Evolutionary conservation across 2,113 vertebrate species (phyloP).

Genomic region (Seriola dumerili): DNA sequence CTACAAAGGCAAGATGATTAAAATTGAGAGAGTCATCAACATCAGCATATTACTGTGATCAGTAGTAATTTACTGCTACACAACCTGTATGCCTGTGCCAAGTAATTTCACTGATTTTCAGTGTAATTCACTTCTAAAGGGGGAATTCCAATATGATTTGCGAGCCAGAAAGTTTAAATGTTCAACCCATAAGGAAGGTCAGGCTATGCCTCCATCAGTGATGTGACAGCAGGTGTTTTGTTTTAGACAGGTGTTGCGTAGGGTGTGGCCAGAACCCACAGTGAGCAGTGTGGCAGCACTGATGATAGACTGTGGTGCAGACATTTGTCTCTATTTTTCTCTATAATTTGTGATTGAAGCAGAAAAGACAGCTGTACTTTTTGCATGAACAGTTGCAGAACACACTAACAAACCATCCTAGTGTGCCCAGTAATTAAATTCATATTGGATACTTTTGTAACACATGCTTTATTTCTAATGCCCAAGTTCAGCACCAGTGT

Average conservation of each 20-base stretch:
- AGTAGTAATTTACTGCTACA: not conserved
- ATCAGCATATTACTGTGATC: not conserved
- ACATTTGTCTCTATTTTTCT: not conserved
- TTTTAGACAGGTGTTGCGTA: not conserved
- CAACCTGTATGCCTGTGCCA: too few relatives aligned
- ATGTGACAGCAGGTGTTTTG: not conserved
- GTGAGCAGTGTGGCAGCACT: not conserved
- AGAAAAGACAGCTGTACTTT: conserved; percentile 2
- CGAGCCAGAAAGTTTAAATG: not conserved
- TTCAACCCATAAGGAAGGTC: not conserved
- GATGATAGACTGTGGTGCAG: conserved; percentile 1
- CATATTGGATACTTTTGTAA: conserved; percentile 3
- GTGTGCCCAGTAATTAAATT: not conserved
- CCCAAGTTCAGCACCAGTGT: not conserved
- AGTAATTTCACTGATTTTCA: not conserved
- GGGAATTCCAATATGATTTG: not conserved
- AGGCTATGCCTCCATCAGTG: not conserved
- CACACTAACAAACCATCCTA: not conserved
- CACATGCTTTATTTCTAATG: not conserved
- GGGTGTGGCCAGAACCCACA: not conserved
- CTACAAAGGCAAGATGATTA: not conserved
- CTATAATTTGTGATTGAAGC: conserved; percentile 3
- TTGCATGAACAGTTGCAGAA: not conserved
- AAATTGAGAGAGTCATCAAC: not conserved
- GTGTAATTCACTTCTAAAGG: not conserved